Evolutionary conservation across 2,797 vertebrate genomes (phyloP).

Genomic region (Falco columbarius): DNA sequence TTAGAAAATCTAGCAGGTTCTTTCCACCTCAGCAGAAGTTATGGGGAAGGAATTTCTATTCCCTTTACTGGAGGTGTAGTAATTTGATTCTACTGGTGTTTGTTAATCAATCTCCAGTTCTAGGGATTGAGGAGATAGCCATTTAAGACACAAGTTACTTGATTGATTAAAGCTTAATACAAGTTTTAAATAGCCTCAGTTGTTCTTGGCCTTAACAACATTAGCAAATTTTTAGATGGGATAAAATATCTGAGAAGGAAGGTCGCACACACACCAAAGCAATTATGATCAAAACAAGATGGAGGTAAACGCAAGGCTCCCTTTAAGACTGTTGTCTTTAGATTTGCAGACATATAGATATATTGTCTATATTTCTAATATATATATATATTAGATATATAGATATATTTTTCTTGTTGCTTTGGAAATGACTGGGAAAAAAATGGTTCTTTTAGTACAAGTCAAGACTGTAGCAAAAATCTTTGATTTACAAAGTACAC

Average conservation of each 20-base stretch:
- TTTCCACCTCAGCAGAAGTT: not conserved
- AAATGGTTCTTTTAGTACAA: conserved; percentile 15
- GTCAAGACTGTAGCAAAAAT: not conserved
- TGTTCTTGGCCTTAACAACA: not conserved
- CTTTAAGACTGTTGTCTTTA: not conserved
- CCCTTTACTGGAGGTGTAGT: not conserved
- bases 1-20: not conserved
- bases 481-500: conserved; percentile 40
- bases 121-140: not conserved
- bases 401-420: not conserved
- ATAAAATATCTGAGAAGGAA: not conserved
- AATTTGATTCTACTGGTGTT: not conserved
- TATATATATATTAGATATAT: too few relatives aligned
- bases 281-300: not conserved
- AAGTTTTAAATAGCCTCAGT: not conserved
- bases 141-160: not conserved
- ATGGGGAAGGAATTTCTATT: not conserved
- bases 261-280: not conserved
- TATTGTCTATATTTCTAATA: not conserved
- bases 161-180: not conserved
- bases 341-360: not conserved
- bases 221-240: not conserved
- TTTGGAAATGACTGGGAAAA: conserved; percentile 47
- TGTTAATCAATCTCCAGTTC: not conserved
- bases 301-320: not conserved